A percentile compares a stretch with the other conserved stretches of the same genome.
These are phyloP conservation scores for Rallus crepitans DNA, from an alignment of 2,797 vertebrate genomes.

Conservation along the genomic window DNA sequence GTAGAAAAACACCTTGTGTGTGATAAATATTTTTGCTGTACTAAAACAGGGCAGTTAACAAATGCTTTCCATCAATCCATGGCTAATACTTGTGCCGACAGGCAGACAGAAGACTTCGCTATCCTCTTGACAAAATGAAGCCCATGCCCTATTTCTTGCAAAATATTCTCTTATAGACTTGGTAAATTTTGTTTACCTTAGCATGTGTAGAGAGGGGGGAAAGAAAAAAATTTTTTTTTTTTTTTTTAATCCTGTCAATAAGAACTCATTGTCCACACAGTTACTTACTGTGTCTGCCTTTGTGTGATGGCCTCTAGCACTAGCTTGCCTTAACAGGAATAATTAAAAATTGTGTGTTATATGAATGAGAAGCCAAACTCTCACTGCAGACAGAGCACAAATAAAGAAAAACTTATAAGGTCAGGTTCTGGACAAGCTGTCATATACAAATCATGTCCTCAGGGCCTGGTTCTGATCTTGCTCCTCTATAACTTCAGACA, in stretches of 20 bases:
- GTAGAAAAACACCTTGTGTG: neutral
- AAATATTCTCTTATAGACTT: constrained; percentile 4
- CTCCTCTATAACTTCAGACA: neutral
- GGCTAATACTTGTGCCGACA: neutral
- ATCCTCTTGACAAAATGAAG: neutral
- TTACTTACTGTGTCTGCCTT: neutral
- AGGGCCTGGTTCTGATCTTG: neutral
- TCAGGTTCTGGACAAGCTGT: neutral
- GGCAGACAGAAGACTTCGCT: neutral
- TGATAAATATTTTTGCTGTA: neutral
- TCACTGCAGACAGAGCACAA: neutral
- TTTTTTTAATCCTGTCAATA: neutral
- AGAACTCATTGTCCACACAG: neutral
- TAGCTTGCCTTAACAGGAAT: constrained; percentile 20
- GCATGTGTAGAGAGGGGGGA: neutral
- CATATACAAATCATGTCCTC: neutral
- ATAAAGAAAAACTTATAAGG: neutral
- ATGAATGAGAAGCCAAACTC: neutral
- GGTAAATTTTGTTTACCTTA: constrained; percentile 27
- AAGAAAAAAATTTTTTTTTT: neutral
- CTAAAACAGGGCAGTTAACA: neutral
- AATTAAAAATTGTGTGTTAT: neutral
- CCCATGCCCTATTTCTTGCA: neutral
- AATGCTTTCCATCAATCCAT: neutral
- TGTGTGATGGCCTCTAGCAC: neutral